These are phyloP conservation scores for Trinorchestia longiramus DNA, from an alignment of 1,140 invertebrate genomes.

Conservation along the genomic window DNA sequence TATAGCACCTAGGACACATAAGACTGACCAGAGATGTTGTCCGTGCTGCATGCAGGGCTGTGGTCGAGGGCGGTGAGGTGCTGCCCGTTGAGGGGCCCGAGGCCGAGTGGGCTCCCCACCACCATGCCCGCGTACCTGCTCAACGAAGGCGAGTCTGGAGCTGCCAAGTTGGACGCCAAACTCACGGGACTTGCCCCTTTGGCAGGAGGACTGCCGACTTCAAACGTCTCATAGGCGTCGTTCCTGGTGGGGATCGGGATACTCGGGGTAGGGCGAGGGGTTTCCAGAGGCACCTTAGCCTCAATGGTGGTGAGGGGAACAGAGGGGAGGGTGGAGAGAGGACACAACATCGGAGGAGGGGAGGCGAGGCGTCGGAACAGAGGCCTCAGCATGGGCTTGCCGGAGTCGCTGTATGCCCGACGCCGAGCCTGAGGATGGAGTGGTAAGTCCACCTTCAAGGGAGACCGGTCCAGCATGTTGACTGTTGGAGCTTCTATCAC, in stretches of 20 bases:
- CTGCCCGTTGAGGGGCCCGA: conserved; percentile 55
- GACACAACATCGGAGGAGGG: conserved; percentile 7
- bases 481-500: neutral
- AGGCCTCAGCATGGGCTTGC: neutral
- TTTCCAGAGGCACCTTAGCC: conserved; percentile 17
- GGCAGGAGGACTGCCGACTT: neutral
- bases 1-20: no score
- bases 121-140: conserved; percentile 55
- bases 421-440: conserved; percentile 4
- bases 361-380: neutral
- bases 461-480: conserved; percentile 6
- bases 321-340: neutral
- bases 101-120: conserved; percentile 54
- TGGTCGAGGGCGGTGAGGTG: conserved; percentile 38
- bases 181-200: neutral
- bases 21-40: no score
- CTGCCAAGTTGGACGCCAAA: neutral
- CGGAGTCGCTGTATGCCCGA: conserved; percentile 53
- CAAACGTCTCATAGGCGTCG: neutral
- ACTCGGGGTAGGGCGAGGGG: neutral
- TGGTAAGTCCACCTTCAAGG: neutral
- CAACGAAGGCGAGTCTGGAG: conserved; percentile 25
- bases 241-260: neutral
- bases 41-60: conserved; percentile 35
- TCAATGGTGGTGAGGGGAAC: neutral